Percentiles rank a stretch among this genome's conserved stretches.
Evolutionary conservation across 2,797 vertebrate species (phyloP).

Genomic region (Prionace glauca): DNA sequence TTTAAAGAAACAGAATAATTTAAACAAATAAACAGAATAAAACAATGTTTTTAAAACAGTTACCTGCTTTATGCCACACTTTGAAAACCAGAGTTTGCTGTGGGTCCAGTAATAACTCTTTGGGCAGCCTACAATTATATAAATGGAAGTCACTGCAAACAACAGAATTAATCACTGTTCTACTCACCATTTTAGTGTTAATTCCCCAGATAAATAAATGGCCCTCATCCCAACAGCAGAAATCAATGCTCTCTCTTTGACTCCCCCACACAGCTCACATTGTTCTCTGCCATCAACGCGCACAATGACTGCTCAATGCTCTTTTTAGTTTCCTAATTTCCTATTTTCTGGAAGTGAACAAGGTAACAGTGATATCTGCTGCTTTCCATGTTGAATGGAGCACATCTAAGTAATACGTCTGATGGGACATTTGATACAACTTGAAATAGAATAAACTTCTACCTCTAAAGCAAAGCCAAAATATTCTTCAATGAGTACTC

Average conservation of each 20-base stretch:
- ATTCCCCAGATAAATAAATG: background rate
- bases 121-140: conserved; percentile 63
- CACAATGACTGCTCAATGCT: background rate
- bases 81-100: conserved; percentile 89
- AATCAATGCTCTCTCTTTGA: too few species aligned
- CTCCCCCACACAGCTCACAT: too few species aligned
- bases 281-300: too few species aligned
- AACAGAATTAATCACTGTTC: background rate
- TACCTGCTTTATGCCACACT: conserved; percentile 97
- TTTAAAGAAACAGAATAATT: background rate
- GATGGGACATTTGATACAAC: background rate
- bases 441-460: background rate
- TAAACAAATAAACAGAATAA: background rate
- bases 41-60: conserved; percentile 3
- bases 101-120: conserved; percentile 82
- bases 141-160: background rate
- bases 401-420: background rate
- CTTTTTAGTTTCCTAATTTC: background rate
- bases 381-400: background rate
- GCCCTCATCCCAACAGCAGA: too few species aligned
- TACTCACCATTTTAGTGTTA: background rate
- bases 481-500: background rate
- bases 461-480: background rate
- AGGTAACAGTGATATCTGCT: background rate
- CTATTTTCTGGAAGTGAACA: background rate